Conservation (phyloP, 2,797 vertebrate genomes). For the Bradypodion ventrale region DNA sequence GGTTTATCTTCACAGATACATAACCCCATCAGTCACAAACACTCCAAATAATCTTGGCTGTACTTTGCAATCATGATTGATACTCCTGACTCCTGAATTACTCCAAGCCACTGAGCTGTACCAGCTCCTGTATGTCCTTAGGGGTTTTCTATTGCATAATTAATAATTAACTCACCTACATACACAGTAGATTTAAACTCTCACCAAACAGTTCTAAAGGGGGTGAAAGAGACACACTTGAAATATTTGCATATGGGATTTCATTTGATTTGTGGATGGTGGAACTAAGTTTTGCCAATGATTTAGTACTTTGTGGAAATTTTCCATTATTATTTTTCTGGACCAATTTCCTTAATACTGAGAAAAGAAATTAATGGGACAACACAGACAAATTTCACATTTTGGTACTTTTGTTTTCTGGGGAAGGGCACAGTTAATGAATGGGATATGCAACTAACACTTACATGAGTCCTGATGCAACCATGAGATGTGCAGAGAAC, state of each 20-base stretch:
- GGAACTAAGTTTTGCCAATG: background rate
- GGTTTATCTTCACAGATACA: too few relatives aligned
- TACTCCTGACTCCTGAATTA: too few relatives aligned
- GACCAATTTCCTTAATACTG: background rate
- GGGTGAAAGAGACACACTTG: background rate
- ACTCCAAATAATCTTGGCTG: too few relatives aligned
- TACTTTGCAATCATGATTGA: too few relatives aligned
- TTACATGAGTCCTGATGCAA: too few relatives aligned
- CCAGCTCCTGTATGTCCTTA: too few relatives aligned
- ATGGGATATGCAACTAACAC: too few relatives aligned
- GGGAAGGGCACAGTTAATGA: too few relatives aligned
- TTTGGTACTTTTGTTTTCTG: too few relatives aligned
- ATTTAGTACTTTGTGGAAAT: background rate
- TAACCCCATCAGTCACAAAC: too few relatives aligned
- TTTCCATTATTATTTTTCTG: background rate
- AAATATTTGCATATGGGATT: background rate
- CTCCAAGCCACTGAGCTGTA: too few relatives aligned
- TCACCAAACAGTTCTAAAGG: background rate
- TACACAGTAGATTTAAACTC: background rate
- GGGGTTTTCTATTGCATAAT: conserved; percentile 1
- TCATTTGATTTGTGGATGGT: too few relatives aligned
- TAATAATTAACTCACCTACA: background rate
- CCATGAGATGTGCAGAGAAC: background rate
- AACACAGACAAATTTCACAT: background rate
- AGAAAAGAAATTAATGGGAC: background rate